Conservation (phyloP, 2,888 invertebrate genomes). For the Drosophila pseudotalamancana region DNA sequence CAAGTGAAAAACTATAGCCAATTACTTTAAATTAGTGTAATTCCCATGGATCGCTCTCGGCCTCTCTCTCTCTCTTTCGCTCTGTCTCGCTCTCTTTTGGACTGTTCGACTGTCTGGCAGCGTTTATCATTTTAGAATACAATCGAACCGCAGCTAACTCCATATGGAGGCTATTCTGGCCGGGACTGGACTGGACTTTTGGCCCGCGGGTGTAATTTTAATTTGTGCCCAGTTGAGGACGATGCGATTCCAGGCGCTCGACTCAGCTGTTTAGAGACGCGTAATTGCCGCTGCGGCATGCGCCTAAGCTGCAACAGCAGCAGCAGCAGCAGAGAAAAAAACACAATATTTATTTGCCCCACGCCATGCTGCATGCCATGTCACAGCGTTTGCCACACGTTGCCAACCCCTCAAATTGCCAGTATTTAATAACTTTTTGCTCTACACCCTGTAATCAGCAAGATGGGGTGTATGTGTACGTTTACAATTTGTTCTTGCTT, state of each 20-base stretch:
- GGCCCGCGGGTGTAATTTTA: conserved; percentile 82
- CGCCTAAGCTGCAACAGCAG: conserved; percentile 57
- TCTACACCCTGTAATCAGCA: conserved; percentile 34
- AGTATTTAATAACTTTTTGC: conserved; percentile 70
- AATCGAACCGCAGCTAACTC: conserved; percentile 12
- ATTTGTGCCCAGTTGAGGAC: conserved; percentile 64
- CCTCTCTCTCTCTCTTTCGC: conserved; percentile 2
- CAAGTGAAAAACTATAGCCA: conserved; percentile 82
- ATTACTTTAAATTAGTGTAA: conserved; percentile 84
- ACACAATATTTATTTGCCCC: conserved; percentile 22
- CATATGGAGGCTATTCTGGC: neutral
- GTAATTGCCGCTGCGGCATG: conserved; percentile 68
- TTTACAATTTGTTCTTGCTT: neutral
- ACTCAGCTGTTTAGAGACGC: conserved; percentile 71
- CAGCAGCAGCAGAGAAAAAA: conserved; percentile 16
- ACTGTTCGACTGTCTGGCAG: conserved; percentile 34
- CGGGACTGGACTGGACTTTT: conserved; percentile 10
- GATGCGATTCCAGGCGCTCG: conserved; percentile 5
- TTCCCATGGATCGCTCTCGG: conserved; percentile 73
- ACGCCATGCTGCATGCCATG: conserved; percentile 63
- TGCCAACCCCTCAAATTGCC: conserved; percentile 34
- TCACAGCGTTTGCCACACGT: conserved; percentile 64
- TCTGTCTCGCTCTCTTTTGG: neutral
- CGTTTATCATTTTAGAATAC: conserved; percentile 54
- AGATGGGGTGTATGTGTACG: neutral